Evolutionary conservation across 2,888 invertebrate species (phyloP).

Genomic region (Tipula unca): DNA sequence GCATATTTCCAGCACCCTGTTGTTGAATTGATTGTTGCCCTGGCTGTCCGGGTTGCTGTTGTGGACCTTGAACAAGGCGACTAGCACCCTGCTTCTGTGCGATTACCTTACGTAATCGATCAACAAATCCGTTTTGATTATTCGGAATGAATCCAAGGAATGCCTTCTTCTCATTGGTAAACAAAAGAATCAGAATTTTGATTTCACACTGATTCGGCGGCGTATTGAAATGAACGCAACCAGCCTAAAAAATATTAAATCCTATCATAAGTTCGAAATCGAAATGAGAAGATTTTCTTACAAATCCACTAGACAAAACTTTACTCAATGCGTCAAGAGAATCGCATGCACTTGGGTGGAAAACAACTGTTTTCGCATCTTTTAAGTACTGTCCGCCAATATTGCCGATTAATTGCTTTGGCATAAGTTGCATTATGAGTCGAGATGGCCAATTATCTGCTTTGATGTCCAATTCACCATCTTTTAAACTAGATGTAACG

Average conservation of each 20-base stretch:
- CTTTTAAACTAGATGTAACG: conserved; percentile 59
- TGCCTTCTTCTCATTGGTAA: conserved; percentile 66
- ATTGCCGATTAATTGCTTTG: conserved; percentile 81
- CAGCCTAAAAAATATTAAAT: conserved; percentile 57
- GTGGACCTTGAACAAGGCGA: conserved; percentile 22
- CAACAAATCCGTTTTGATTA: conserved; percentile 72
- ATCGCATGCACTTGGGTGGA: conserved; percentile 79
- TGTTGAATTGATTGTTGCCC: conserved; percentile 21
- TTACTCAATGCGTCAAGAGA: conserved; percentile 81
- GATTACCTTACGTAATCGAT: conserved; percentile 62
- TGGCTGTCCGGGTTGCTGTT: conserved; percentile 25
- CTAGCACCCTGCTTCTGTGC: conserved; percentile 53
- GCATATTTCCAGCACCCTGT: conserved; percentile 26
- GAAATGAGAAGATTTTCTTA: conserved; percentile 47
- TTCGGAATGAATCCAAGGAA: conserved; percentile 79
- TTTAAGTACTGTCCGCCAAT: conserved; percentile 82
- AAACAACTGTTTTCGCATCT: conserved; percentile 87
- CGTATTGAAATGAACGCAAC: conserved; percentile 85
- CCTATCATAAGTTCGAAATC: not conserved
- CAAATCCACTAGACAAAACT: conserved; percentile 87
- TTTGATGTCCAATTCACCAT: conserved; percentile 84
- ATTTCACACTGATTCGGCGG: conserved; percentile 58
- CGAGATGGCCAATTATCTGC: conserved; percentile 91
- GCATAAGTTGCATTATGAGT: conserved; percentile 90
- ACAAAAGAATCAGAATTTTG: conserved; percentile 68